Evolutionary conservation across 2,113 vertebrate genomes (phyloP).

Genomic region (Microcebus tavaratra): DNA sequence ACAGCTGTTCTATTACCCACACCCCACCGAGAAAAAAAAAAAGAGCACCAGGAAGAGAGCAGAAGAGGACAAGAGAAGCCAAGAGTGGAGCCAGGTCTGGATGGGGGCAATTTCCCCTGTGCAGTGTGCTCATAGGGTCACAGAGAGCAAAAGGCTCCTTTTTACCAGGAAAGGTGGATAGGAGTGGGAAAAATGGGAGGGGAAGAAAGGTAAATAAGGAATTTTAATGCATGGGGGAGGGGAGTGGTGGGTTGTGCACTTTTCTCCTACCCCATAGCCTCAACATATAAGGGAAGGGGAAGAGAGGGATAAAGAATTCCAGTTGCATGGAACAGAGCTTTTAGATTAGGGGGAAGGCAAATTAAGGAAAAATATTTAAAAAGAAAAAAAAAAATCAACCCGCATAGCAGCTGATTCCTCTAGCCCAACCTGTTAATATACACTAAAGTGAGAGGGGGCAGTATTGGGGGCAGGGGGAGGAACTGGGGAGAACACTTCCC

Average conservation of each 20-base stretch:
- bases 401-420: constrained; percentile 56
- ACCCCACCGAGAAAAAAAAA: constrained; percentile 70
- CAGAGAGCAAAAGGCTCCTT: constrained; percentile 52
- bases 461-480: no score
- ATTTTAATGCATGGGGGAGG: neutral
- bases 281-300: constrained; percentile 43
- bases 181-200: neutral
- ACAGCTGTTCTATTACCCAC: constrained; percentile 74
- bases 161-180: constrained; percentile 42
- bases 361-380: constrained; percentile 11
- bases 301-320: constrained; percentile 70
- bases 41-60: constrained; percentile 65
- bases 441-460: neutral
- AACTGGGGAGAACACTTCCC: neutral
- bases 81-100: constrained; percentile 18
- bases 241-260: constrained; percentile 31
- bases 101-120: neutral
- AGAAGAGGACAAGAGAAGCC: constrained; percentile 65
- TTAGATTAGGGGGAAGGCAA: constrained; percentile 55
- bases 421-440: constrained; percentile 45
- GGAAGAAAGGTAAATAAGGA: neutral
- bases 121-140: constrained; percentile 49
- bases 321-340: constrained; percentile 77
- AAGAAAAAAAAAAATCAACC: constrained; percentile 28
- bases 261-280: constrained; percentile 74